A percentile compares a stretch with the other conserved stretches of the same genome.
Evolutionary conservation across 2,888 invertebrate genomes (phyloP).

Genomic region (Melipona bicolor): DNA sequence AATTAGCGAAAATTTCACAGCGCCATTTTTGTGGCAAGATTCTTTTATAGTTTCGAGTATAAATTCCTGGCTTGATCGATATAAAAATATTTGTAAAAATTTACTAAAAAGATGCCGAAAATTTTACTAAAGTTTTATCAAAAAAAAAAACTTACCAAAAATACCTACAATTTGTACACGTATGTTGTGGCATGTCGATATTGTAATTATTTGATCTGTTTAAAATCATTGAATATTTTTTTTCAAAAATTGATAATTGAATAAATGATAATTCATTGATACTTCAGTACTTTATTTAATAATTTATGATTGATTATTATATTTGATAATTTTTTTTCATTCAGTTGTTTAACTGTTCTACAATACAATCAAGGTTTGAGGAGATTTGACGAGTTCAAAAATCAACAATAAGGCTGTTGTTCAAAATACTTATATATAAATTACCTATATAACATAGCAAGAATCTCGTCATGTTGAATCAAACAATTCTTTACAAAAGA

Average conservation of each 20-base stretch:
- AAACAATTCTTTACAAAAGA: not conserved
- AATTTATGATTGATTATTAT: not conserved
- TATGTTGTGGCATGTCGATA: too few species aligned
- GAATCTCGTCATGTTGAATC: not conserved
- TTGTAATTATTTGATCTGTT: too few species aligned
- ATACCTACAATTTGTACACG: too few species aligned
- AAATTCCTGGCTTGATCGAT: not conserved
- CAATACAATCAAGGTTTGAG: not conserved
- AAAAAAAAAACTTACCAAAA: not conserved
- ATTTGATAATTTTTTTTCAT: not conserved
- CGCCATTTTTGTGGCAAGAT: not conserved
- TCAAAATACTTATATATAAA: accelerated
- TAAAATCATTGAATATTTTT: too few species aligned
- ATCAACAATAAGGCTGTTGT: not conserved
- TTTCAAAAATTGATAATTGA: too few species aligned
- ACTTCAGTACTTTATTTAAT: not conserved
- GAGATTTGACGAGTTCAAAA: not conserved
- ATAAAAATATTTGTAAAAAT: not conserved
- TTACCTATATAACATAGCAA: too few species aligned
- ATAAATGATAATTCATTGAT: not conserved
- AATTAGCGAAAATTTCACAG: too few species aligned
- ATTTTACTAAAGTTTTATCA: too few species aligned
- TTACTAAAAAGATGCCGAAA: too few species aligned
- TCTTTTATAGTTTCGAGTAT: not conserved
- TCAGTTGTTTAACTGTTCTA: not conserved